Evolutionary conservation across 2,888 invertebrate species (phyloP).

Genomic region (Cynaeus angustus): DNA sequence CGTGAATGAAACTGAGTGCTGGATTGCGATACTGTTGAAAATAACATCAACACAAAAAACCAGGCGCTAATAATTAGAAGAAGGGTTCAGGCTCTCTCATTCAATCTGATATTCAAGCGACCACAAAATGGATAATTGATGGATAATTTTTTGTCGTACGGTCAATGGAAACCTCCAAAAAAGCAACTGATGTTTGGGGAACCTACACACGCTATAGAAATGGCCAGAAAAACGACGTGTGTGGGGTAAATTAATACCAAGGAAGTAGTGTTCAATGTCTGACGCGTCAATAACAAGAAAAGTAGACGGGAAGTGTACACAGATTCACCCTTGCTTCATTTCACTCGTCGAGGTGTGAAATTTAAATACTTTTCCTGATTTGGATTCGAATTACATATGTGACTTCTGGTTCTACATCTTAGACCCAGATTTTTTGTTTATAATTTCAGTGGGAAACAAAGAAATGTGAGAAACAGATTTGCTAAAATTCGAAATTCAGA

Average conservation of each 20-base stretch:
- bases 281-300: background rate
- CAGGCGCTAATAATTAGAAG: conserved; percentile 34
- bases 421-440: no score
- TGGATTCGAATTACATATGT: no score
- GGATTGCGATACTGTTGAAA: conserved; percentile 31
- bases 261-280: conserved; percentile 33
- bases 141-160: conserved; percentile 25
- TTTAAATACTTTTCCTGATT: conserved; percentile 8
- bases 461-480: no score
- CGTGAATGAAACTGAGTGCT: conserved; percentile 45
- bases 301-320: conserved; percentile 7
- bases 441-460: no score
- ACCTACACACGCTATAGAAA: no score
- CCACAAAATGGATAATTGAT: conserved; percentile 41
- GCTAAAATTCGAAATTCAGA: no score
- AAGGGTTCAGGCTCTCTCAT: conserved; percentile 37
- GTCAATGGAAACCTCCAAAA: background rate
- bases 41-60: conserved; percentile 21
- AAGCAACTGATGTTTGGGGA: no score
- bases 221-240: conserved; percentile 8
- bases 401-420: no score
- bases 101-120: conserved; percentile 31
- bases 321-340: conserved; percentile 18
- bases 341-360: conserved; percentile 15
- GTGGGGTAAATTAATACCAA: conserved; percentile 25